phyloP scores from a whole-genome alignment of 2,888 invertebrate genomes.

The Scotopteryx bipunctaria region DNA sequence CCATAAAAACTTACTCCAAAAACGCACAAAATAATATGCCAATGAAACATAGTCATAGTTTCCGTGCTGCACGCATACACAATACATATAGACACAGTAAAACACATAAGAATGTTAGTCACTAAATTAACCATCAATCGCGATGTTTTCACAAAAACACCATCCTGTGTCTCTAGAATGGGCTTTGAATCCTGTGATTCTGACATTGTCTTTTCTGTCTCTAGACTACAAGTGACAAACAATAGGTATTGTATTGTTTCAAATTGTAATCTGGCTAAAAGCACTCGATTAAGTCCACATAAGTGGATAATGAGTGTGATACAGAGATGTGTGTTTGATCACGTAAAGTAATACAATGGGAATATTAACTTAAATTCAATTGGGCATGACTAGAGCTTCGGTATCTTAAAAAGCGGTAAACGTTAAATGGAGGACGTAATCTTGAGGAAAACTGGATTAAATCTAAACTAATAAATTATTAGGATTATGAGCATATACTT shows the following conservation, averaged over 20 bases:
- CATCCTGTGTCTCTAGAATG: slow-evolving; percentile 20
- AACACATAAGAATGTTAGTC: slow-evolving; percentile 43
- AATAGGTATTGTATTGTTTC: slow-evolving; percentile 29
- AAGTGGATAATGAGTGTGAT: slow-evolving; percentile 14
- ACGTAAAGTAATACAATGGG: slow-evolving; percentile 30
- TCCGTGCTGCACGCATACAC: slow-evolving; percentile 40
- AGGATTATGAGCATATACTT: too few species aligned
- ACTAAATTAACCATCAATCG: slow-evolving; percentile 43
- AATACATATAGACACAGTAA: slow-evolving; percentile 49
- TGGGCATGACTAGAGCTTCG: not conserved
- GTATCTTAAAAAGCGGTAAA: not conserved
- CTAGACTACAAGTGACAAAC: slow-evolving; percentile 28
- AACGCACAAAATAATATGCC: slow-evolving; percentile 52
- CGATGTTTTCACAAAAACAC: slow-evolving; percentile 39
- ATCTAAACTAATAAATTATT: too few species aligned
- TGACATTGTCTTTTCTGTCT: slow-evolving; percentile 34
- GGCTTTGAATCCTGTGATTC: slow-evolving; percentile 15
- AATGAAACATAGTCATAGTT: slow-evolving; percentile 35
- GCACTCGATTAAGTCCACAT: slow-evolving; percentile 16
- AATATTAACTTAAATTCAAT: not conserved
- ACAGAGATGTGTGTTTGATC: slow-evolving; percentile 27
- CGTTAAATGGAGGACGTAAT: not conserved
- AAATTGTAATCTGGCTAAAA: slow-evolving; percentile 1
- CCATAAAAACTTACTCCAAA: slow-evolving; percentile 48
- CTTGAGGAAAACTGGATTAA: too few species aligned